Conservation (phyloP, 2,888 invertebrate genomes). For the Lamproptera curius region DNA sequence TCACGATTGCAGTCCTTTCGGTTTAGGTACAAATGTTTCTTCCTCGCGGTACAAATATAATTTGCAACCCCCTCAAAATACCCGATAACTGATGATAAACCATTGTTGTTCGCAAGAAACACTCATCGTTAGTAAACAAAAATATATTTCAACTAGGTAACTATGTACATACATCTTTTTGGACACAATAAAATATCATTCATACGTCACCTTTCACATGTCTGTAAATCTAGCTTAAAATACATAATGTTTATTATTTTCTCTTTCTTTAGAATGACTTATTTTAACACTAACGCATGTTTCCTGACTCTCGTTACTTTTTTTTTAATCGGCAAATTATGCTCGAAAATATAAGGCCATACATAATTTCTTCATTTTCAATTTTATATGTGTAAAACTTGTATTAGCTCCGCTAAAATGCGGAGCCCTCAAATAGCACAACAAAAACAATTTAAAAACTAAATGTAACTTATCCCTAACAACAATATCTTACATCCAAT, state of each 20-base stretch:
- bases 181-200: conserved; percentile 31
- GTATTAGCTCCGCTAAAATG: no score
- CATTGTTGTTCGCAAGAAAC: conserved; percentile 22
- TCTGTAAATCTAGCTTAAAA: conserved; percentile 18
- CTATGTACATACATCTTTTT: conserved; percentile 33
- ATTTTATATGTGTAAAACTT: conserved; percentile 28
- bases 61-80: conserved; percentile 28
- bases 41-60: conserved; percentile 6
- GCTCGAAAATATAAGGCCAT: conserved; percentile 61
- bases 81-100: conserved; percentile 1
- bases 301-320: conserved; percentile 23
- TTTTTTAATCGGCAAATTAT: conserved; percentile 26
- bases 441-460: conserved; percentile 22
- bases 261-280: conserved; percentile 19
- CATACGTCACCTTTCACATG: conserved; percentile 24
- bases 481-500: conserved; percentile 23
- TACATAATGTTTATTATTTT: conserved; percentile 11
- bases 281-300: conserved; percentile 18
- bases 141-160: conserved; percentile 38
- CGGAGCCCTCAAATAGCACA: conserved; percentile 23
- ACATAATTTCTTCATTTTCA: no score
- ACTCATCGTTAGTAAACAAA: conserved; percentile 21
- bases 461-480: conserved; percentile 16
- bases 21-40: conserved; percentile 13
- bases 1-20: conserved; percentile 56